Base-by-base conservation (phyloP, 2,113 vertebrate species). In the Plecotus auritus region DNA sequence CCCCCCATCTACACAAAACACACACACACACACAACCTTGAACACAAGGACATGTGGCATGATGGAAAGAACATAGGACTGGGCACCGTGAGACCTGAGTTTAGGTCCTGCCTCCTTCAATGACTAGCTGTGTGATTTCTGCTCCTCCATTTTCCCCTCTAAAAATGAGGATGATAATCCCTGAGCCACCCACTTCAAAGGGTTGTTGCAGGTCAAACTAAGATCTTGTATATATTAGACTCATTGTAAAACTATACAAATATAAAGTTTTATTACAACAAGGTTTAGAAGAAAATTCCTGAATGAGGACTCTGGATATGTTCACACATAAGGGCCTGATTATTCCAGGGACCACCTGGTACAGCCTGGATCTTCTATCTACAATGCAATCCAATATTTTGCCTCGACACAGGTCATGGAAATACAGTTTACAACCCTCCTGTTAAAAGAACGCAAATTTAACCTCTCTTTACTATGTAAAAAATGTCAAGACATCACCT, bases 401-500 rank as follows among this genome's bases (percentile, higher is more conserved):
- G 16, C 30, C 22, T 40, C 6, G 18, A 87, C 51, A 80, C 16
- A 67, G 40, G 16, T 51, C 66, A 35, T 4, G 32, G 10, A 84
- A 84, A 69, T 23, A 45, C 4, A 49, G 64, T 47, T 94, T 40
- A 83, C 3, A 87, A 35, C 59, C 1, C 2, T 72, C 30, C 17
- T 81, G 37, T 56, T 87, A 47, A 78, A 93, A 91, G 40, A 93
- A 85, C 12, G 56, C n/a, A 94, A 51, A 32, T 40, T 70, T 81
- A 66, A 81, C 37, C n/a, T 81, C 26, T 73, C 83, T 94, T 56
- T 40, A 74, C 32, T 87, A 30, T 85, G 51, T 87, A 59, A 87
- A 90, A 93, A 93, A 93, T 80, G 81, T 82, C 85, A 84, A 86
- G 77, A 69, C 4, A 2, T 78, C 74, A 89, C 42, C 69, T 83